Evolutionary conservation across 2,113 vertebrate genomes (phyloP), one percentile per base, ranked within the genome.

Genomic region (Parus major): DNA sequence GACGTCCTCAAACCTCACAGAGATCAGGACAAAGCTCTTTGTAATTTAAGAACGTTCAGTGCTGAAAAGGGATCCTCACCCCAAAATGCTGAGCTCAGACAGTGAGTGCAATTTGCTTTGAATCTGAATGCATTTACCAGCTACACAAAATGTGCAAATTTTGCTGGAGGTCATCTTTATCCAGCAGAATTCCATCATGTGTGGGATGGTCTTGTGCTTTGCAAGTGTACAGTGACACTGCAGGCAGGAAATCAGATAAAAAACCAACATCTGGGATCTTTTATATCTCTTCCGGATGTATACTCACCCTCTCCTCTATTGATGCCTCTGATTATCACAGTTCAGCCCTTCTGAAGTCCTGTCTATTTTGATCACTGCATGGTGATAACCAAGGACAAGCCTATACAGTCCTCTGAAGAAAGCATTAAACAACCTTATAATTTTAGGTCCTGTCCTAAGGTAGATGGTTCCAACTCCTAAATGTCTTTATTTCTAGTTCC

Each of bases 141-240:
- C 25, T 29, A 14, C 25, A 72, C 18, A 64, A 84, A 49, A 68
- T 42, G 23, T 28, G 36, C 22, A 84, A 44, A 55, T 28, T 84
- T 82, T 49, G 16, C 69, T 61, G 49, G 46, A 84, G 20, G 50
- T 21, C 73, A 49, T 29, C n/a, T 81, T 75, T 12, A 18, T 42
- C 13, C 10, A 28, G 31, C n/a, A 83, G 70, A 83, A 68, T 64
- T 60, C 49, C 36, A 53, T 15, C 42, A 29, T 1, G 2, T 63
- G 61, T 36, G 12, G 47, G 42, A 41, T 1, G 0, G 12, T 35
- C 53, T 61, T 1, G 0, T 44, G 22, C 44, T 71, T 85, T 23
- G 3, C 60, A 82, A 71, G 28, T 8, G 15, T 49, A 47, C 0
- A 2, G 41, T 5, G 4, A 85, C 35, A 33, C 22, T 10, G 6